A percentile compares a stretch with the other conserved stretches of the same genome.
These are phyloP conservation scores for Drosophila mulleri DNA, from an alignment of 2,888 invertebrate genomes.

Conservation along the genomic window DNA sequence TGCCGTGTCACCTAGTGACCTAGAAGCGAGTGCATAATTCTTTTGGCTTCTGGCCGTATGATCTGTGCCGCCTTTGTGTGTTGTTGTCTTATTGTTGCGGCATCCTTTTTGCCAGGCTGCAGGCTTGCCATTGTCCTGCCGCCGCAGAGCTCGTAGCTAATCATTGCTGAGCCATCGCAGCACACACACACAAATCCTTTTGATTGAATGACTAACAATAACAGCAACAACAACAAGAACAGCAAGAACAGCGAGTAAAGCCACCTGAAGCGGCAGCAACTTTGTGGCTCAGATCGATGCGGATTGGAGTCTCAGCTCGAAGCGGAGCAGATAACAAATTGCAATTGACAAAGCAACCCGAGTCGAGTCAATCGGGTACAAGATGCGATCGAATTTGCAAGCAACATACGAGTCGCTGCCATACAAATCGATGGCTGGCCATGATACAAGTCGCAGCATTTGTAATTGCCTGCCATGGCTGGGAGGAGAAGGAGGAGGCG, in stretches of 20 bases:
- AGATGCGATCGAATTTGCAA: conserved; percentile 83
- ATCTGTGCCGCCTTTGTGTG: conserved; percentile 69
- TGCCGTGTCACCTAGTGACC: conserved; percentile 71
- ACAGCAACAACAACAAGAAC: conserved; percentile 16
- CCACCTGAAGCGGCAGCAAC: conserved; percentile 38
- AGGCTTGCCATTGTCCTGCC: conserved; percentile 61
- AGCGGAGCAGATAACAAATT: conserved; percentile 80
- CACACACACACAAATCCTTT: conserved; percentile 36
- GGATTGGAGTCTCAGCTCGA: conserved; percentile 28
- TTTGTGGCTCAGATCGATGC: conserved; percentile 19
- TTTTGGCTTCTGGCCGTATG: conserved; percentile 38
- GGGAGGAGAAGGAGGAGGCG: conserved; percentile 1
- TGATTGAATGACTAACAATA: conserved; percentile 56
- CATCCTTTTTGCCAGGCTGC: conserved; percentile 60
- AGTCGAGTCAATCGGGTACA: conserved; percentile 66
- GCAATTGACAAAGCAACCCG: conserved; percentile 83
- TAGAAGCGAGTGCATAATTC: conserved; percentile 42
- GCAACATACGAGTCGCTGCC: conserved; percentile 65
- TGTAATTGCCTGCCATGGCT: conserved; percentile 64
- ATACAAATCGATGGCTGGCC: conserved; percentile 81
- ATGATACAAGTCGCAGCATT: conserved; percentile 81
- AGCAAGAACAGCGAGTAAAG: conserved; percentile 8
- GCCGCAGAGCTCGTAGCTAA: conserved; percentile 53
- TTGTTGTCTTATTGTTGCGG: conserved; percentile 51
- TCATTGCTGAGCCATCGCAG: conserved; percentile 42